A percentile compares a stretch with the other conserved stretches of the same genome.
Conservation (phyloP, 2,797 vertebrate genomes). For the Hydrophis major region DNA sequence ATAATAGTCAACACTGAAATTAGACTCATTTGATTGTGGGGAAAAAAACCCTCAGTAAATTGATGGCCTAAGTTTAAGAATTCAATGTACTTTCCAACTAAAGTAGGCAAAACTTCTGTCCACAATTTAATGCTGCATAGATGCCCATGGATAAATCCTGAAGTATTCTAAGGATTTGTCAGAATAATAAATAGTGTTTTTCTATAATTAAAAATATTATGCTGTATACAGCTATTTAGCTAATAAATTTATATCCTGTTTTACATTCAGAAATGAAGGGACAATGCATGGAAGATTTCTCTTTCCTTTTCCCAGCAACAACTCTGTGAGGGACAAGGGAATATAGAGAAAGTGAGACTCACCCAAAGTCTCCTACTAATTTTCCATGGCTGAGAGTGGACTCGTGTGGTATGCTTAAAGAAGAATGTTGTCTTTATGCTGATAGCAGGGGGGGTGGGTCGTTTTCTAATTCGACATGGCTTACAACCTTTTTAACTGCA, state of each 20-base stretch:
- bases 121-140: not conserved
- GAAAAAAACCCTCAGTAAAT: not conserved
- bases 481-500: too few species aligned
- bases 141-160: not conserved
- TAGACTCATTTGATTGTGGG: not conserved
- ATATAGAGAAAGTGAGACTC: not conserved
- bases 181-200: not conserved
- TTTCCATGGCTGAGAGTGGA: not conserved
- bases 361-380: not conserved
- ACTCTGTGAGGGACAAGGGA: not conserved
- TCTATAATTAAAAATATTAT: not conserved
- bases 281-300: not conserved
- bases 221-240: not conserved
- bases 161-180: not conserved
- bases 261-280: not conserved
- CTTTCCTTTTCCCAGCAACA: not conserved
- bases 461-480: too few species aligned
- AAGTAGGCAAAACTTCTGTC: not conserved
- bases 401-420: too few species aligned
- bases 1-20: not conserved
- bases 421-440: too few species aligned
- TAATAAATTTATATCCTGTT: not conserved
- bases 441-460: too few species aligned
- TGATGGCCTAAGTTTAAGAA: not conserved
- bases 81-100: not conserved